Conservation (phyloP, 2,797 vertebrate genomes). For the Chloroceryle inda region DNA sequence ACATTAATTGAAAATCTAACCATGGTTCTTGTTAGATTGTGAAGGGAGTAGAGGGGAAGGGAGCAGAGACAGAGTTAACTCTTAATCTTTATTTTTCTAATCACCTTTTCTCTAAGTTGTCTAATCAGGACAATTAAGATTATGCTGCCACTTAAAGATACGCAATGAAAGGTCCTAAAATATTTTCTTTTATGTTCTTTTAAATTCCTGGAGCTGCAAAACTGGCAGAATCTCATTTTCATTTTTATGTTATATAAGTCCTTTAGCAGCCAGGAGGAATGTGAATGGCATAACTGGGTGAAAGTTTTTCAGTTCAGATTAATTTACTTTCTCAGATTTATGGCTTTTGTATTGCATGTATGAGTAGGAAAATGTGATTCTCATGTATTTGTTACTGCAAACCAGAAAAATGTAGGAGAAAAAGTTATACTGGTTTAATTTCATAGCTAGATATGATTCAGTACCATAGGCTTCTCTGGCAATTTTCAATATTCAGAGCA, state of each 20-base stretch:
- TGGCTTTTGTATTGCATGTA: slow-evolving; percentile 78
- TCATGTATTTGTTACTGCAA: slow-evolving; percentile 76
- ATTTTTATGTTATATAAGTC: slow-evolving; percentile 76
- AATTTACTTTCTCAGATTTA: slow-evolving; percentile 73
- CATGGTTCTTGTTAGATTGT: background rate
- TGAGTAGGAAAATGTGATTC: slow-evolving; percentile 74
- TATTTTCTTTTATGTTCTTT: slow-evolving; percentile 87
- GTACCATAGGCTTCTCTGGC: slow-evolving; percentile 36
- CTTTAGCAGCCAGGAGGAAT: slow-evolving; percentile 80
- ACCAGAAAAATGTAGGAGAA: slow-evolving; percentile 57
- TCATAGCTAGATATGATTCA: slow-evolving; percentile 57
- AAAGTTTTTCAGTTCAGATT: slow-evolving; percentile 72
- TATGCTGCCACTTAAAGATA: slow-evolving; percentile 40
- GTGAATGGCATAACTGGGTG: slow-evolving; percentile 78
- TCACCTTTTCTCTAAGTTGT: slow-evolving; percentile 53
- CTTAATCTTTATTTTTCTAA: background rate
- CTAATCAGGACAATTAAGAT: slow-evolving; percentile 60
- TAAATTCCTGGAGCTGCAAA: slow-evolving; percentile 77
- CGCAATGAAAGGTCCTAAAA: slow-evolving; percentile 62
- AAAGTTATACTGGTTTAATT: slow-evolving; percentile 66
- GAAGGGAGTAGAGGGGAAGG: background rate
- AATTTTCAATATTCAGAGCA: slow-evolving; percentile 73
- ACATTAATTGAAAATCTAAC: slow-evolving; percentile 47
- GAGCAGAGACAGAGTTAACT: background rate
- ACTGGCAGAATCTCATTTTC: slow-evolving; percentile 81